Base-by-base conservation (phyloP, 2,797 vertebrate genomes). In the Mus minutoides region DNA sequence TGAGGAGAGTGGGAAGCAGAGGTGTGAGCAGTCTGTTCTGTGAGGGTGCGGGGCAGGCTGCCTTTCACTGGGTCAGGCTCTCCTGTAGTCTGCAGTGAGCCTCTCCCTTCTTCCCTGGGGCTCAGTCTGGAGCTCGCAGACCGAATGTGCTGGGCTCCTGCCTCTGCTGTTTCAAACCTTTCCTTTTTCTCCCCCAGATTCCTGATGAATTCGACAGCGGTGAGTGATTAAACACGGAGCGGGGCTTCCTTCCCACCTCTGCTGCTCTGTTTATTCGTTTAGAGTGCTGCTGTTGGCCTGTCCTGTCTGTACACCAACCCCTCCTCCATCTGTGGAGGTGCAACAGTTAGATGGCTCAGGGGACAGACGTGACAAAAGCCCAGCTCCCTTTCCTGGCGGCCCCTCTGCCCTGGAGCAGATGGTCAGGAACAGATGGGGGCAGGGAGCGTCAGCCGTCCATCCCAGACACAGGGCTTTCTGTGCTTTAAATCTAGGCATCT, bases 161-260 rank as follows among this genome's bases (percentile, higher is more conserved):
- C 58, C 69, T 34, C 43, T 95, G 52, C 78, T n/a, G 14, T 69
- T 24, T 49, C 52, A 92, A 94, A 90, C 69, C 52, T 71, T 96
- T 34, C 16, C n/a, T 78, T 94, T 79, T 34, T 95, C 40, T 71
- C 94, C 83, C 95, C 34, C 98, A 99, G 99, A 99, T 99, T 97
- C 99, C 99, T 0, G 99, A 99, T 80, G 99, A 99, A 97, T 99
- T 99, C 64, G 99, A 99, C 98, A 98, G 96, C 56, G 99, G 99
- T 99, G 97, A 99, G 99, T 99, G 92, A 93, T 31, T 34, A 62
- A 29, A 3, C 67, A 19, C 40, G 56, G 60, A 79, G 79, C 11
- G 7, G 21, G 21, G 13, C 2, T 14, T 75, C 58, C 60, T 14
- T 75, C 54, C 60, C 3, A 0, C 1, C n/a, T 40, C 49, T 96